These are phyloP conservation scores for Eclectus roratus DNA, from an alignment of 2,113 vertebrate species.

Conservation along the genomic window DNA sequence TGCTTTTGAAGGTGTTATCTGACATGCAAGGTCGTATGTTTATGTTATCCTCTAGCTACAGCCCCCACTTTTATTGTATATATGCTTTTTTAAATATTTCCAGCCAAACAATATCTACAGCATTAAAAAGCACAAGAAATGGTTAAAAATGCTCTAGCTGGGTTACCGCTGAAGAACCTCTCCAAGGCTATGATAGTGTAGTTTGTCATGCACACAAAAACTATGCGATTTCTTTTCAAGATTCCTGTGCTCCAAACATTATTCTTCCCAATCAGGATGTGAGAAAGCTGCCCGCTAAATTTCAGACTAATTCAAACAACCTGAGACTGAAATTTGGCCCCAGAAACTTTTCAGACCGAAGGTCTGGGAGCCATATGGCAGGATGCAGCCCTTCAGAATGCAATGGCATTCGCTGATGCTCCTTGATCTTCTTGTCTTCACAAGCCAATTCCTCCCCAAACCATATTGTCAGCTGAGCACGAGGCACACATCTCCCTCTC, in stretches of 20 bases:
- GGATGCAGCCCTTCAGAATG: slow-evolving; percentile 55
- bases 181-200: neutral
- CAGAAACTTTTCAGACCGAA: neutral
- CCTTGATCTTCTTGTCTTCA: slow-evolving; percentile 59
- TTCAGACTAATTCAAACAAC: slow-evolving; percentile 53
- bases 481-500: neutral
- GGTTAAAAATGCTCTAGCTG: neutral
- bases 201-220: slow-evolving; percentile 7
- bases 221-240: neutral
- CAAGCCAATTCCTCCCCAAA: neutral
- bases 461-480: neutral
- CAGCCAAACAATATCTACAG: neutral
- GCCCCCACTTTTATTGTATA: neutral
- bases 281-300: slow-evolving; percentile 49
- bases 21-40: neutral
- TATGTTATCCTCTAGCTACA: neutral
- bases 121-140: neutral
- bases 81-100: neutral
- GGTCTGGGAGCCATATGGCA: slow-evolving; percentile 67
- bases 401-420: neutral
- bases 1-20: neutral
- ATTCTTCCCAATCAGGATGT: slow-evolving; percentile 39
- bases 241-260: neutral
- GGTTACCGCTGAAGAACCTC: neutral
- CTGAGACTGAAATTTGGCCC: slow-evolving; percentile 19